Base-by-base conservation (phyloP, 2,113 vertebrate genomes). In the Caracal caracal region DNA sequence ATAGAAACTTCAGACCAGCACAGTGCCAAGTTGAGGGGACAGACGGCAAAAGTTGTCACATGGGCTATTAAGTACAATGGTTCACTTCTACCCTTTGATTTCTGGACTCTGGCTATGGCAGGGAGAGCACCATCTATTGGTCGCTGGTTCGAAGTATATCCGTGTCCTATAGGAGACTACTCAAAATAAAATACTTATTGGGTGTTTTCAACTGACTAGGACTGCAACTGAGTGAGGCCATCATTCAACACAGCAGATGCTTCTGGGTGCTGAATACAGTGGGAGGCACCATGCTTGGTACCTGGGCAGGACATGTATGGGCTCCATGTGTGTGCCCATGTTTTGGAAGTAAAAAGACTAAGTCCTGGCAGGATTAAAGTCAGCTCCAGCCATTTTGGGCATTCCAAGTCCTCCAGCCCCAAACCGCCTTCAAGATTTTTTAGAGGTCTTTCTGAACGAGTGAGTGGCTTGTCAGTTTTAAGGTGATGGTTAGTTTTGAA, bases 341-440 rank as follows among this genome's bases (percentile, higher is more conserved):
- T 11, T 40, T 40, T 16, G 11, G 24, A 40, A 56, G 24, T 24
- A 33, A 7, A 9, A 20, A 49, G 65, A 28, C 63, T 22, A 26
- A 12, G 26, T 22, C 68, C 51, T 20, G 35, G 85, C 51, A 3
- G 2, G 35, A 28, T 28, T 53, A 2, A 22, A 8, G 17, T 30
- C 49, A 24, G 35, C 51, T 33, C 28, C 17, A 33, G 51, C 35
- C 3, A 3, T 35, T 1, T 53, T 33, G 51, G 26, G 49, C 0
- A 1, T 2, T n/a, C 49, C 2, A 11, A 79, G 76, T 53, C 76
- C 33, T 37, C 26, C 28, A 3, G 24, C 35, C 11, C 70, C 1
- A 5, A 30, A 8, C 49, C 3, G 6, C 26, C 24, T 8, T 6
- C 12, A 1, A 20, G 70, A 33, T 6, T 43, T 13, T 6, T 3